Percentiles rank a stretch among this genome's conserved stretches.
These are phyloP conservation scores for Amblyopsis hoosieri DNA, from an alignment of 2,797 vertebrate genomes.

Conservation along the genomic window DNA sequence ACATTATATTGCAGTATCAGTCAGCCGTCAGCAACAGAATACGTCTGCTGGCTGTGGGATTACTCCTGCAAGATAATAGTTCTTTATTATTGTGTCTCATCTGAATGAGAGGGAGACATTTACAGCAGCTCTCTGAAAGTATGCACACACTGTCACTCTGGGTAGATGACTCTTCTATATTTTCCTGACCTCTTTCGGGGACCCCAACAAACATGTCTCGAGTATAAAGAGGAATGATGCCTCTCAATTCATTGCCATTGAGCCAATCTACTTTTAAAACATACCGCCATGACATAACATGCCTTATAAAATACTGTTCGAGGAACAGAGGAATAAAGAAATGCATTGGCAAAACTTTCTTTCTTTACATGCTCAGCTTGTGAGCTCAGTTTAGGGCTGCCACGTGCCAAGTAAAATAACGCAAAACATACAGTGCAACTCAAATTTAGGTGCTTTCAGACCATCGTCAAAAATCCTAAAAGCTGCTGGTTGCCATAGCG, in stretches of 20 bases:
- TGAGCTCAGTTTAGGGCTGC: no score
- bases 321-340: no score
- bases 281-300: conserved; percentile 33
- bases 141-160: conserved; percentile 16
- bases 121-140: conserved; percentile 42
- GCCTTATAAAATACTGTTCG: conserved; percentile 18
- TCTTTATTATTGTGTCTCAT: conserved; percentile 44
- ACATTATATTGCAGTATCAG: conserved; percentile 19
- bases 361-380: no score
- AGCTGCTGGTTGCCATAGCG: no score
- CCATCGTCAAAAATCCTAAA: no score
- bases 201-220: conserved; percentile 48
- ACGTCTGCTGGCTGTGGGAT: conserved; percentile 25
- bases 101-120: conserved; percentile 41
- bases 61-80: conserved; percentile 20
- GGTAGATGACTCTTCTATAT: conserved; percentile 29
- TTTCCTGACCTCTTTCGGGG: conserved; percentile 51
- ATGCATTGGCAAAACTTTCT: no score
- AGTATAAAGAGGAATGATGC: conserved; percentile 26
- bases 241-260: conserved; percentile 41
- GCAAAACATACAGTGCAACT: no score
- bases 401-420: no score
- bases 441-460: no score
- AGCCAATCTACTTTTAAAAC: conserved; percentile 47
- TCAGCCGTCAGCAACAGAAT: conserved; percentile 10